Evolutionary conservation across 2,888 invertebrate genomes (phyloP).

Genomic region (Apotomis turbidana): DNA sequence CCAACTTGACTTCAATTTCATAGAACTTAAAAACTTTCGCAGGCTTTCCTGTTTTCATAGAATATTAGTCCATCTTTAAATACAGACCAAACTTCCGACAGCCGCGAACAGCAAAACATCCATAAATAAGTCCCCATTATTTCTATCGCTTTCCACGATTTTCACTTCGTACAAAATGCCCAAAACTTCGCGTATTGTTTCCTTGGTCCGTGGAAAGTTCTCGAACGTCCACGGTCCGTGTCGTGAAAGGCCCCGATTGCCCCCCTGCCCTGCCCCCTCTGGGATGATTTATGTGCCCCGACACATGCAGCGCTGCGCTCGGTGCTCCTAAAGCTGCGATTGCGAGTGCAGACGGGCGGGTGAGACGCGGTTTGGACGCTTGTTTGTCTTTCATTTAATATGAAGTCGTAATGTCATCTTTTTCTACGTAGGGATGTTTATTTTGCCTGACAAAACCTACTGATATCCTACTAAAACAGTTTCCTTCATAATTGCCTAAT

Average conservation of each 20-base stretch:
- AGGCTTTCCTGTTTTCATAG: neutral
- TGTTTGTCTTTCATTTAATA: conserved; percentile 31
- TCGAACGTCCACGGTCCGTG: conserved; percentile 55
- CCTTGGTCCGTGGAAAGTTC: conserved; percentile 50
- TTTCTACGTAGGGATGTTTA: neutral
- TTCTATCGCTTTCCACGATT: conserved; percentile 38
- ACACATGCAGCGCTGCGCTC: conserved; percentile 81
- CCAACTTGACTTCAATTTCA: no score
- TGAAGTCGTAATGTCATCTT: neutral
- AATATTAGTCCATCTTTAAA: conserved; percentile 12
- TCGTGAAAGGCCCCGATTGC: conserved; percentile 73
- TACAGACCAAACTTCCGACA: conserved; percentile 10
- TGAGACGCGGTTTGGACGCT: conserved; percentile 55
- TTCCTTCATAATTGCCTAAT: no score
- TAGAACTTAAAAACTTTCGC: neutral
- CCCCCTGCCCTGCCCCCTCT: conserved; percentile 53
- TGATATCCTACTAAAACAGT: no score
- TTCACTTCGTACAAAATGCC: conserved; percentile 37
- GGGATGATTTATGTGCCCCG: conserved; percentile 76
- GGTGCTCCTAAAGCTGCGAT: conserved; percentile 72
- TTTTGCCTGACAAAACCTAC: neutral
- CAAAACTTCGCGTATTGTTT: conserved; percentile 47
- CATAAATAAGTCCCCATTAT: conserved; percentile 34
- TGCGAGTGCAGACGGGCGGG: conserved; percentile 58
- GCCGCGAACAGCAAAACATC: conserved; percentile 16